A percentile compares a stretch with the other conserved stretches of the same genome.
Evolutionary conservation across 2,113 vertebrate genomes (phyloP).

Genomic region (Cairina moschata): DNA sequence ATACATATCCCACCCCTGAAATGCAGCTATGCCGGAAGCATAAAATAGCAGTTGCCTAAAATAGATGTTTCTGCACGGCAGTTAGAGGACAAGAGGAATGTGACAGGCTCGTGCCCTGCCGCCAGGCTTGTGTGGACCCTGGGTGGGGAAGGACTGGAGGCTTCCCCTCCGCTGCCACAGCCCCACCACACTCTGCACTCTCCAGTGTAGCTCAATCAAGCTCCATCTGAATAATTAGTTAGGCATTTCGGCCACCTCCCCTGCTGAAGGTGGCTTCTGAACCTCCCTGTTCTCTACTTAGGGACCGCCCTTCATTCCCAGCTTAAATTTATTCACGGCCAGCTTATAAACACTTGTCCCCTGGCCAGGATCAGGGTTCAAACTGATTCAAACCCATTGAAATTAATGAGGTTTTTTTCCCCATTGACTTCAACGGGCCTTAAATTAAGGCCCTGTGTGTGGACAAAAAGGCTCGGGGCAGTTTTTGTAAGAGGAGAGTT

Average conservation of each 20-base stretch:
- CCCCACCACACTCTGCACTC: neutral
- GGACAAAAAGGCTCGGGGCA: constrained; percentile 59
- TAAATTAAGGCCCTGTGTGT: constrained; percentile 59
- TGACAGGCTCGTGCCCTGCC: neutral
- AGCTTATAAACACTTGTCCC: constrained; percentile 44
- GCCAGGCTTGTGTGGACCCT: accelerated
- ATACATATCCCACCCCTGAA: neutral
- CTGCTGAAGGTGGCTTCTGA: constrained; percentile 29
- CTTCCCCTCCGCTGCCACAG: neutral
- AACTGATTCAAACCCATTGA: constrained; percentile 51
- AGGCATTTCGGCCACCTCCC: constrained; percentile 2
- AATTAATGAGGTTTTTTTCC: constrained; percentile 46
- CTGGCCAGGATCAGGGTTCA: constrained; percentile 45
- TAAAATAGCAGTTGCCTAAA: constrained; percentile 23
- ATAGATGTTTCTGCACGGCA: neutral
- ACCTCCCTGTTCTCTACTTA: neutral
- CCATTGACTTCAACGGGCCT: constrained; percentile 35
- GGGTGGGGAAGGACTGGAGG: neutral
- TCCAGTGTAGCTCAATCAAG: neutral
- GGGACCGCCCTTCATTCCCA: neutral
- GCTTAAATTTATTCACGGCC: constrained; percentile 9
- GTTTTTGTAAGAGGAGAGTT: constrained; percentile 63
- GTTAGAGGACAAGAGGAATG: constrained; percentile 16
- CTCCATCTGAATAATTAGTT: neutral
- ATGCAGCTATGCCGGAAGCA: neutral